These are phyloP conservation scores for Steinernema carpocapsae DNA, from an alignment of 2,888 invertebrate species.

Conservation along the genomic window DNA sequence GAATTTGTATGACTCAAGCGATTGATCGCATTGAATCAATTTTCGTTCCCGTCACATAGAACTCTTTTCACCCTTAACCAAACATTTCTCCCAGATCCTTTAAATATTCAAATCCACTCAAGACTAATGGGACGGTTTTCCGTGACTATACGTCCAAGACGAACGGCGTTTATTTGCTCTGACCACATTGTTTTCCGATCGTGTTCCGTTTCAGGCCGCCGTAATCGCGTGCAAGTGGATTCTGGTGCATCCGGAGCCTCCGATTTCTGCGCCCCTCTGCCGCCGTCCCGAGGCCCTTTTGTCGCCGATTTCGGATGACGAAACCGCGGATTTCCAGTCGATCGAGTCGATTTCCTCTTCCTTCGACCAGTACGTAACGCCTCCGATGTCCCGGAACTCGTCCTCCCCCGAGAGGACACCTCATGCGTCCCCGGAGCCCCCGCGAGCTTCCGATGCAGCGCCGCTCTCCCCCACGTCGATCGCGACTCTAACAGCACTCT, in stretches of 20 bases:
- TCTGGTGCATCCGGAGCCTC: neutral
- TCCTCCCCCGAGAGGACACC: conserved; percentile 27
- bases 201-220: conserved; percentile 24
- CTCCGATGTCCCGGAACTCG: neutral
- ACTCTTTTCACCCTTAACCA: no score
- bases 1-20: no score
- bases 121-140: no score
- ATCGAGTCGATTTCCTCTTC: conserved; percentile 21
- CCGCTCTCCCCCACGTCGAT: conserved; percentile 22
- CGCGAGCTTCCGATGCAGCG: neutral
- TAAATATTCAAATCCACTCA: no score
- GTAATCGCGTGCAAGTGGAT: conserved; percentile 22
- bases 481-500: conserved; percentile 1
- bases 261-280: neutral
- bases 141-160: neutral
- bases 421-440: conserved; percentile 12
- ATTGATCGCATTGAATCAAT: no score
- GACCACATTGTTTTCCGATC: neutral
- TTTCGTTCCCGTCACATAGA: no score
- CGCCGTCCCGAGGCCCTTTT: no score
- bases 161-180: conserved; percentile 7
- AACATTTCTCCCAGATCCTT: no score
- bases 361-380: conserved; percentile 11
- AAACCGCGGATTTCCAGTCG: conserved; percentile 8
- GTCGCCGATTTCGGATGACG: neutral